These are phyloP conservation scores for Pomatorhinus ruficollis DNA, from an alignment of 2,113 vertebrate species.

Conservation along the genomic window DNA sequence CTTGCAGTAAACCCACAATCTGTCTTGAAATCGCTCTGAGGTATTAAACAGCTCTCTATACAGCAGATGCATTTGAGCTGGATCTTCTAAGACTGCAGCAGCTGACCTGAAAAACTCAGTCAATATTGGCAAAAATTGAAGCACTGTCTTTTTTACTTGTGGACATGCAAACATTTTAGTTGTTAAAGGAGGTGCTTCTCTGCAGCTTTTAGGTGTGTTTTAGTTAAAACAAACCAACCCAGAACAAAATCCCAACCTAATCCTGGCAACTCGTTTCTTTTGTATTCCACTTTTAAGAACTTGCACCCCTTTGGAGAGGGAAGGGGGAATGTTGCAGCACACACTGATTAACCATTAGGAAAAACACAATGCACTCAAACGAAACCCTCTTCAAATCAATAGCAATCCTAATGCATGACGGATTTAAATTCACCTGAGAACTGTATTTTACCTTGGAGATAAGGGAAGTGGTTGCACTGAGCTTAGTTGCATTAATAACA, in stretches of 20 bases:
- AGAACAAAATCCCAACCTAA: background rate
- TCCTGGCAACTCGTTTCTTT: background rate
- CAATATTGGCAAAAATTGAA: background rate
- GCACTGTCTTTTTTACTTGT: background rate
- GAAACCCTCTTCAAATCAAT: slow-evolving; percentile 13
- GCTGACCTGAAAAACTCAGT: background rate
- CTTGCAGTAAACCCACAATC: background rate
- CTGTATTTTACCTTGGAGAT: background rate
- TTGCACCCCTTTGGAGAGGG: background rate
- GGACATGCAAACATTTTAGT: background rate
- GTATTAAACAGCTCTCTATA: background rate
- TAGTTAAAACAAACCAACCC: background rate
- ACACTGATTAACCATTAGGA: background rate
- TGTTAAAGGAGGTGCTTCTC: background rate
- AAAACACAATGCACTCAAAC: background rate
- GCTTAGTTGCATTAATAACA: background rate
- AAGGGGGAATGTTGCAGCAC: background rate
- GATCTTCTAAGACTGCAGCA: background rate
- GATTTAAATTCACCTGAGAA: slow-evolving; percentile 31
- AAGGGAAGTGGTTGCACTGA: background rate
- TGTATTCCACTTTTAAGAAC: background rate
- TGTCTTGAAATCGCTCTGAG: background rate
- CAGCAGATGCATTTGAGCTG: background rate
- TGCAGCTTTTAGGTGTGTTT: background rate
- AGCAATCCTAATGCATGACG: background rate